Conservation (phyloP, 2,113 vertebrate genomes). For the Bos javanicus region DNA sequence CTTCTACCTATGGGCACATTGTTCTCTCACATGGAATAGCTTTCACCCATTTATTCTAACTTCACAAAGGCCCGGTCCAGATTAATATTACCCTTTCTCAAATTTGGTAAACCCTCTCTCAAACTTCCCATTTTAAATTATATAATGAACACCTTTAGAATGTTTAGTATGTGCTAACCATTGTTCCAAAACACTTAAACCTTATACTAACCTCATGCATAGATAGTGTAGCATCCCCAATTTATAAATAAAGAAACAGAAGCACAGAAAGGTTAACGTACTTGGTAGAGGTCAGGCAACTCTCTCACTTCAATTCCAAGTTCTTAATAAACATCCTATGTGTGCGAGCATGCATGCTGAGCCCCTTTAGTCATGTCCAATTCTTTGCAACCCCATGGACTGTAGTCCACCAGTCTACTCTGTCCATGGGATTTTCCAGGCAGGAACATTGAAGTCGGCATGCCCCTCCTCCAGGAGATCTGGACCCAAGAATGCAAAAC, state of each 20-base stretch:
- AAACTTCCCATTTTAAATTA: background rate
- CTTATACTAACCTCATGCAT: background rate
- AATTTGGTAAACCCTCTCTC: background rate
- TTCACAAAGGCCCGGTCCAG: background rate
- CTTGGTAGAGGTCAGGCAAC: background rate
- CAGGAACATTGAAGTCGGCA: background rate
- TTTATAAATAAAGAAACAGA: background rate
- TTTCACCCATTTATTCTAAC: background rate
- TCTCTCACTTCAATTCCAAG: background rate
- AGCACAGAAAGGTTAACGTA: background rate
- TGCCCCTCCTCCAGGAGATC: background rate
- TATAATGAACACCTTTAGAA: background rate
- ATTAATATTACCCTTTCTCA: background rate
- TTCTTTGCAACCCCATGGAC: background rate
- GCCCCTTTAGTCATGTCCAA: background rate
- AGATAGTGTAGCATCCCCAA: background rate
- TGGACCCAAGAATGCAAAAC: background rate
- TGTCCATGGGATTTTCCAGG: background rate
- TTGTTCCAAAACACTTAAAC: background rate
- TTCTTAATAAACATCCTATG: background rate
- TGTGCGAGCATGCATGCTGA: accelerated
- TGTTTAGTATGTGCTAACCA: background rate
- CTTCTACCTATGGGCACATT: background rate
- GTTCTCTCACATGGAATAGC: background rate
- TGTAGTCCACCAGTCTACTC: background rate